Base-by-base conservation (phyloP, 2,797 vertebrate species). In the Buceros bicornis region DNA sequence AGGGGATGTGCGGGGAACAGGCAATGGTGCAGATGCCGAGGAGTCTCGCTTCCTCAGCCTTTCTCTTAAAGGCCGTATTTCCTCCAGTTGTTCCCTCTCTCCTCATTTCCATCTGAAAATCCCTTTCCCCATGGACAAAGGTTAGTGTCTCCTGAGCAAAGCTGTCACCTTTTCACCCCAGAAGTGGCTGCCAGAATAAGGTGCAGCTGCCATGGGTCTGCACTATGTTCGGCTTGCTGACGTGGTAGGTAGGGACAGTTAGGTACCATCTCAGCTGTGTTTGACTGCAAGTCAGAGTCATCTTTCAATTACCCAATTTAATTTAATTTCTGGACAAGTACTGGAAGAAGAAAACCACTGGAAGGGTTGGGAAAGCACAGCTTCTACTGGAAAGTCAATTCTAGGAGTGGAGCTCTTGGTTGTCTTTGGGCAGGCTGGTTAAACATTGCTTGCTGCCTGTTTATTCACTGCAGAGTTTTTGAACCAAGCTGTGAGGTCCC, bases 1-100 rank as follows among this genome's bases (percentile, higher is more conserved):
- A 61, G 61, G 45, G 43, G 8, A 51, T 3, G 0, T 0, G 0
- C n/a, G 37, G 29, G n/a, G 90, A 22, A 31, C 18, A 69, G 45
- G 50, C 64, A 47, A 4, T 3, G 20, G 18, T 58, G 35, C n/a
- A 66, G 53, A 35, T 60, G 43, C 64, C 4, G 8, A 83, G 22
- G 5, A 5, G 15, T 76, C 35, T 43, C 60, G 15, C 16, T 88
- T 91, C n/a, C n/a, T 86, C 57, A 80, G 19, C 19, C 25, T 48
- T 73, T 72, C 8, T 6, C 20, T 58, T 43, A 31, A 67, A 56
- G 15, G 4, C 20, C 35, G 5, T 61, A 37, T 66, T 72, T 22
- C 7, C 12, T 72, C 31, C 26, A 70, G 21, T 10, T 13, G 89
- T 66, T 78, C 14, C 6, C 5, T 64, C 40, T 64, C 40, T 67